Conservation (phyloP, 1,140 invertebrate genomes). For the Achroia grisella region DNA sequence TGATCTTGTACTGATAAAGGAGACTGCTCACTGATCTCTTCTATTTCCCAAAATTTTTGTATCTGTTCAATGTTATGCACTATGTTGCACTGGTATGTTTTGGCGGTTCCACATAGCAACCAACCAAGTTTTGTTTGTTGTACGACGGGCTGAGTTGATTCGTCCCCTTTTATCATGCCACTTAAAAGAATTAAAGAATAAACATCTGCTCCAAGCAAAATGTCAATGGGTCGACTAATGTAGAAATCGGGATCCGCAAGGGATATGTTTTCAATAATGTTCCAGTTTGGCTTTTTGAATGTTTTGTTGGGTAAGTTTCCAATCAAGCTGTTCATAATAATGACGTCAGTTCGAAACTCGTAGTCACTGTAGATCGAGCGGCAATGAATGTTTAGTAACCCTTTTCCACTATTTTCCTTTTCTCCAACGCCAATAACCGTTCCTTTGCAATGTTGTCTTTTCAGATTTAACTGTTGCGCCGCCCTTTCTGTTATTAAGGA, state of each 20-base stretch:
- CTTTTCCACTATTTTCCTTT: slow-evolving; percentile 11
- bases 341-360: slow-evolving; percentile 6
- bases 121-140: slow-evolving; percentile 23
- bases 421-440: slow-evolving; percentile 8
- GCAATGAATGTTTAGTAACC: slow-evolving; percentile 4
- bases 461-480: slow-evolving; percentile 10
- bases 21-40: slow-evolving; percentile 11
- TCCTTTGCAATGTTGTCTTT: slow-evolving; percentile 9
- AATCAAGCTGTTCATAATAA: slow-evolving; percentile 12
- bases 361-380: slow-evolving; percentile 6
- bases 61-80: slow-evolving; percentile 11
- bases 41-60: slow-evolving; percentile 15
- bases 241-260: slow-evolving; percentile 14
- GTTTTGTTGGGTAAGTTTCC: slow-evolving; percentile 13
- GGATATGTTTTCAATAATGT: slow-evolving; percentile 5
- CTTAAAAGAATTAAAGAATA: slow-evolving; percentile 6
- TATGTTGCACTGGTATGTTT: slow-evolving; percentile 16
- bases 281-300: slow-evolving; percentile 11
- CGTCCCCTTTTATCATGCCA: slow-evolving; percentile 11
- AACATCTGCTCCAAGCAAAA: slow-evolving; percentile 10
- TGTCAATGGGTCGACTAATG: slow-evolving; percentile 7
- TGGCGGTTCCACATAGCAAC: slow-evolving; percentile 18
- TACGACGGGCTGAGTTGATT: slow-evolving; percentile 11
- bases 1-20: slow-evolving; percentile 1
- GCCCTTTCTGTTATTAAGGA: slow-evolving; percentile 12